Percentiles rank a stretch among this genome's conserved stretches.
phyloP scores from a whole-genome alignment of 2,797 vertebrate species.

The Rhadinocentrus ornatus region DNA sequence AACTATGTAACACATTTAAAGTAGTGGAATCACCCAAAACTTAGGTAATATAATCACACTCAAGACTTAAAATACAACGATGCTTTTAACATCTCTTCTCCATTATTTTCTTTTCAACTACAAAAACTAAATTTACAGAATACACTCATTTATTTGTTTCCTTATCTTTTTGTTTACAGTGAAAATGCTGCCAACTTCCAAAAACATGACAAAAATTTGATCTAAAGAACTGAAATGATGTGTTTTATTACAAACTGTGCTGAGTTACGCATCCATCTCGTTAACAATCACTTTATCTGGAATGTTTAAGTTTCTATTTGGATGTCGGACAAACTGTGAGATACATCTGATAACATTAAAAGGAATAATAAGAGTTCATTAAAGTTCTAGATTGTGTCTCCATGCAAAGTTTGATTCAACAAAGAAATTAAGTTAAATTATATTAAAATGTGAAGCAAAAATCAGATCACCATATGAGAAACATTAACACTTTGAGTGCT shows the following conservation, averaged over 20 bases:
- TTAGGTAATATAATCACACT: background rate
- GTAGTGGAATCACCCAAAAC: background rate
- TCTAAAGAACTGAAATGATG: slow-evolving; percentile 57
- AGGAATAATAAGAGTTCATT: background rate
- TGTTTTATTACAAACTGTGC: slow-evolving; percentile 76
- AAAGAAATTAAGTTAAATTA: slow-evolving; percentile 38
- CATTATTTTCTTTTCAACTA: background rate
- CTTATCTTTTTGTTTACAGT: background rate
- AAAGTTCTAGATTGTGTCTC: slow-evolving; percentile 28
- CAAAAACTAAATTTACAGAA: slow-evolving; percentile 2
- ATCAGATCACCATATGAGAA: slow-evolving; percentile 30
- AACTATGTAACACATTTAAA: background rate
- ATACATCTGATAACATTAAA: slow-evolving; percentile 21
- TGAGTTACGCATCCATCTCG: slow-evolving; percentile 64
- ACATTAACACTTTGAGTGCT: slow-evolving; percentile 19
- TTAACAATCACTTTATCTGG: slow-evolving; percentile 71
- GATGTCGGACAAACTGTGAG: slow-evolving; percentile 42
- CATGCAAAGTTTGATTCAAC: slow-evolving; percentile 65
- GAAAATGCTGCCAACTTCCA: background rate
- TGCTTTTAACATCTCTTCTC: background rate
- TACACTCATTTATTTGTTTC: background rate
- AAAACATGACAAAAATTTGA: slow-evolving; percentile 34
- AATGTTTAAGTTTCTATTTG: slow-evolving; percentile 64
- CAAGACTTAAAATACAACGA: background rate
- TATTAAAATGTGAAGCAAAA: slow-evolving; percentile 46